A percentile compares a stretch with the other conserved stretches of the same genome.
These are phyloP conservation scores for Passer domesticus DNA, from an alignment of 2,113 vertebrate genomes.

Conservation along the genomic window DNA sequence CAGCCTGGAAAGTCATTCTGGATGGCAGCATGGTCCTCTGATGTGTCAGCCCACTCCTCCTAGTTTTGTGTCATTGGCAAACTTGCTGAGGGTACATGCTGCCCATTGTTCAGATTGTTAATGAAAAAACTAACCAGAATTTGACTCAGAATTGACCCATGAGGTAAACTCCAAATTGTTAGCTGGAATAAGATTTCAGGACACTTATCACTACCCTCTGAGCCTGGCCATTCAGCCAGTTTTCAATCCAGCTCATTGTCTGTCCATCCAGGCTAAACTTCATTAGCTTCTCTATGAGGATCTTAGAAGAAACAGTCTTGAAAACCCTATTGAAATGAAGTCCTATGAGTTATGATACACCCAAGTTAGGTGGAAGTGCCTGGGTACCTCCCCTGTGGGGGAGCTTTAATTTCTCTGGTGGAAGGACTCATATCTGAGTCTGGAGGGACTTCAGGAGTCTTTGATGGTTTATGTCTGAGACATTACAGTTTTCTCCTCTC, in stretches of 20 bases:
- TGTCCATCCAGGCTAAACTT: background rate
- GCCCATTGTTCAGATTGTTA: background rate
- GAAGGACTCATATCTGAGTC: background rate
- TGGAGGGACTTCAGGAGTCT: background rate
- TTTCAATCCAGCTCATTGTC: background rate
- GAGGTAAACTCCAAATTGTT: background rate
- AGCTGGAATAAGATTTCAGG: background rate
- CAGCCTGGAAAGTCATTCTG: background rate
- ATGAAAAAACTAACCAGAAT: background rate
- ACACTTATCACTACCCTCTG: background rate
- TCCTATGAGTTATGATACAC: accelerated
- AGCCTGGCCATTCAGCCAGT: background rate
- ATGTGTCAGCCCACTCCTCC: background rate
- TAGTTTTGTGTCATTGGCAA: background rate
- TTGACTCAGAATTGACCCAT: background rate
- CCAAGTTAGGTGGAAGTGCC: background rate
- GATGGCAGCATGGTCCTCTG: background rate
- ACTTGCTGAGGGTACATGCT: background rate
- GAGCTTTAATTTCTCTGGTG: background rate
- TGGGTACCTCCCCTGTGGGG: background rate
- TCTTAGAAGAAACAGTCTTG: background rate
- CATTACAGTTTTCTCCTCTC: background rate
- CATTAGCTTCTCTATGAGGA: background rate
- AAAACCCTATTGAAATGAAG: background rate
- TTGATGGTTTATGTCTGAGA: background rate